Evolutionary conservation across 2,888 invertebrate genomes (phyloP).

Genomic region (Epicampocera succincta): DNA sequence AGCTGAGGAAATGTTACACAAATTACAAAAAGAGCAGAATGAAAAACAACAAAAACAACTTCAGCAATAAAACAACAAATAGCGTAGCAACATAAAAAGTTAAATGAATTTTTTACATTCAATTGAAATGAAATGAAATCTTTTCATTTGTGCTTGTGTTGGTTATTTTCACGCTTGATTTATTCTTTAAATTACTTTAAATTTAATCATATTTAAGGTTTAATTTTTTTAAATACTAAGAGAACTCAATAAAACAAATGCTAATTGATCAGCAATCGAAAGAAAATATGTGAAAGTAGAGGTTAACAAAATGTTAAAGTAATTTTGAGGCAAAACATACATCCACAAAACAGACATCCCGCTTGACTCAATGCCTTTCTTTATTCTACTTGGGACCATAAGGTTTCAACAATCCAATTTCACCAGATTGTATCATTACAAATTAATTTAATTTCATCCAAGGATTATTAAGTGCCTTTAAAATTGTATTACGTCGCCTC

Average conservation of each 20-base stretch:
- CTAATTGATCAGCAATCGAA: not conserved
- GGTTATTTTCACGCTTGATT: not conserved
- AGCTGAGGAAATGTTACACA: constrained; percentile 50
- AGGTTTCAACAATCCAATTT: too few species aligned
- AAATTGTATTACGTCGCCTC: too few species aligned
- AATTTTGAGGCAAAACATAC: too few species aligned
- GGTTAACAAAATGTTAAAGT: too few species aligned
- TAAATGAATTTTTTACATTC: not conserved
- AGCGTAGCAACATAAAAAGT: not conserved
- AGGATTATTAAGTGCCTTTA: too few species aligned
- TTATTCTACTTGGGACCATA: too few species aligned
- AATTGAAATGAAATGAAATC: not conserved
- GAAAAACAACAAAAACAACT: constrained; percentile 8
- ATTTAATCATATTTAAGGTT: not conserved
- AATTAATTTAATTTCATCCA: too few species aligned
- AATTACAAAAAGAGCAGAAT: constrained; percentile 7
- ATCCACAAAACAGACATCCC: too few species aligned
- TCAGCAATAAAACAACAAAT: constrained; percentile 18
- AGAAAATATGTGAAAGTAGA: too few species aligned
- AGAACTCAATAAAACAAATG: not conserved
- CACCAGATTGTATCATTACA: too few species aligned
- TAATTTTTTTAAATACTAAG: not conserved
- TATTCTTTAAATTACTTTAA: not conserved
- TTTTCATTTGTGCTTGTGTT: not conserved
- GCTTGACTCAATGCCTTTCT: too few species aligned